A percentile compares a stretch with the other conserved stretches of the same genome.
phyloP scores from a whole-genome alignment of 2,113 vertebrate species.

The Hypomesus transpacificus region DNA sequence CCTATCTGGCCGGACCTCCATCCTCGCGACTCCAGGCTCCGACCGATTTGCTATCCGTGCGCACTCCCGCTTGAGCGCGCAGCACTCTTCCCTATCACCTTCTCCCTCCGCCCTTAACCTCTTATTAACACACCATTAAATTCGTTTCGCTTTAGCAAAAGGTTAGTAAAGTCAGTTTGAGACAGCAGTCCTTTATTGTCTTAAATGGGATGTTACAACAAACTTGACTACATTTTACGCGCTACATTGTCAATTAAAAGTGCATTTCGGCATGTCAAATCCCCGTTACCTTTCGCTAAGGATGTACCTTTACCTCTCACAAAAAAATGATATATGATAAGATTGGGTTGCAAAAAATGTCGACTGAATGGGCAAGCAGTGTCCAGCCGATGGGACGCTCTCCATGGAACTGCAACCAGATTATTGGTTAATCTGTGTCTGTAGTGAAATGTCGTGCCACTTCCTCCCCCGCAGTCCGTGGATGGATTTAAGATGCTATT shows the following conservation, averaged over 20 bases:
- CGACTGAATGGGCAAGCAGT: slow-evolving; percentile 32
- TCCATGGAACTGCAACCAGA: slow-evolving; percentile 67
- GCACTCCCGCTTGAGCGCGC: slow-evolving; percentile 59
- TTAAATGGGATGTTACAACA: not conserved
- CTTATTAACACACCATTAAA: slow-evolving; percentile 41
- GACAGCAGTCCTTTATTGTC: not conserved
- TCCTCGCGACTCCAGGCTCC: slow-evolving; percentile 65
- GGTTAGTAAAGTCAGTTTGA: not conserved
- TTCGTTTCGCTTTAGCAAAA: slow-evolving; percentile 9
- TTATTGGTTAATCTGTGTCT: slow-evolving; percentile 67
- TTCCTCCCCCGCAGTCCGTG: slow-evolving; percentile 50
- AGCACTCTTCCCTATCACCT: slow-evolving; percentile 35
- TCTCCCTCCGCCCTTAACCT: slow-evolving; percentile 36
- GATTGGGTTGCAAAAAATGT: not conserved
- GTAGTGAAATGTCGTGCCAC: slow-evolving; percentile 60
- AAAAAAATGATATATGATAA: too few species aligned
- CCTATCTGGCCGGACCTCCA: slow-evolving; percentile 74
- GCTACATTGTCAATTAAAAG: not conserved
- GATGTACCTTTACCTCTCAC: too few species aligned
- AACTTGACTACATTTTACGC: not conserved
- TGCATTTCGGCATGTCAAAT: not conserved
- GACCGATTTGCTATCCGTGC: slow-evolving; percentile 46
- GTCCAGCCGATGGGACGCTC: slow-evolving; percentile 41
- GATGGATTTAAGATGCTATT: slow-evolving; percentile 57
- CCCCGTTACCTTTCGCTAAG: too few species aligned